Evolutionary conservation across 2,888 invertebrate species (phyloP), one percentile per base, ranked within the genome.

Genomic region (Pollenia labialis): DNA sequence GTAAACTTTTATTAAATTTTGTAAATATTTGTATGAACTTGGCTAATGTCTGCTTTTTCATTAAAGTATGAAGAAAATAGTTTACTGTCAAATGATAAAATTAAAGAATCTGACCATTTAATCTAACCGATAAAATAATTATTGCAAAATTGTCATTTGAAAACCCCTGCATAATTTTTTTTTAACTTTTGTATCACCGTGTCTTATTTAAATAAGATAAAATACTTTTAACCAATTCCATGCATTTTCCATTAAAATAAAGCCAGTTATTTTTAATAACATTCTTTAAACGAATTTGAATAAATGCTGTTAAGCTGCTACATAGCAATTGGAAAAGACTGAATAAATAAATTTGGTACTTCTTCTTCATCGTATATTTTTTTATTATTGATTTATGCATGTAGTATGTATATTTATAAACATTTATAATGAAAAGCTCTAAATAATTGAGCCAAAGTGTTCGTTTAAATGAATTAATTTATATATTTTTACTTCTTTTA

Each of bases 371-470:
- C n/a, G 18, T 75, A 66, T 76, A 66, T 66, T 54, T 23, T n/a
- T 32, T 56, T 3, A 60, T 74, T 44, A 14, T 18, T 44, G 16
- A 18, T 56, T 44, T 72, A 18, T 58, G 44, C 58, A 44, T 72
- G 23, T 69, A 42, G 8, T 68, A 50, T 50, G 9, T 44, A 40
- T 42, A 71, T 23, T 32, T 85, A 80, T 69, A 79, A 71, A 72
- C 58, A 66, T 54, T 68, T 46, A 46, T 48, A 58, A 75, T 50
- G 48, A 85, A 75, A 81, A 81, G 69, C 75, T 85, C 75, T 66
- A 74, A 75, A 81, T 50, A 81, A 80, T 56, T 81, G 81, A 74
- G 68, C 74, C 68, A 69, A 80, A 52, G 60, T 60, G 50, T 72
- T 50, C 14, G 32, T 52, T 44, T 72, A 58, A 75, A 66, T 72